Evolutionary conservation across 2,888 invertebrate genomes (phyloP).

Genomic region (Agrotis puta): DNA sequence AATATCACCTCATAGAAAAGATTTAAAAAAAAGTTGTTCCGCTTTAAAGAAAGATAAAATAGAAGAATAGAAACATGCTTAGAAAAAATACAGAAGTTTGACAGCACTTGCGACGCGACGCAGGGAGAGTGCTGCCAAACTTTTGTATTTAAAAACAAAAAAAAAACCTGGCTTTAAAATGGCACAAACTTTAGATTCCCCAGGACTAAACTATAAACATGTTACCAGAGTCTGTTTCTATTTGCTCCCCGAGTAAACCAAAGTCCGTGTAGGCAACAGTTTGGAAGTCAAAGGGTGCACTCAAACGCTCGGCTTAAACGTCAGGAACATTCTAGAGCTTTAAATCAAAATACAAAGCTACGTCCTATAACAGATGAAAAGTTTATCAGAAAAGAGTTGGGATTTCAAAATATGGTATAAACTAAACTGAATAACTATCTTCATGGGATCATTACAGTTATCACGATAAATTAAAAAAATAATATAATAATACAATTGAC

Average conservation of each 20-base stretch:
- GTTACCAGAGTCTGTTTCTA: background rate
- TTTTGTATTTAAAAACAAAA: no score
- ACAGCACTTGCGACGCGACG: no score
- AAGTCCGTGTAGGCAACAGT: conserved; percentile 14
- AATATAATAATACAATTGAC: no score
- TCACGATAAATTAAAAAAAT: background rate
- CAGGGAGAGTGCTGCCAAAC: no score
- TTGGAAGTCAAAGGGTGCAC: conserved; percentile 27
- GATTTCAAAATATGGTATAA: background rate
- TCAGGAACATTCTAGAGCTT: conserved; percentile 11
- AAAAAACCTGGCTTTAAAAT: background rate
- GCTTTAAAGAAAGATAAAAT: no score
- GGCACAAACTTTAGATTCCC: background rate
- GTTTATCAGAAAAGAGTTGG: background rate
- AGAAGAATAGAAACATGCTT: no score
- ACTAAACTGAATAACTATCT: background rate
- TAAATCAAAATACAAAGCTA: conserved; percentile 15
- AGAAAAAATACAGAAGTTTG: no score
- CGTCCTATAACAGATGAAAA: background rate
- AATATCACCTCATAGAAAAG: no score
- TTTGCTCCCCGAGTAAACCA: conserved; percentile 12
- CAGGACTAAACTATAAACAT: background rate
- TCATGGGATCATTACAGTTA: rapidly evolving
- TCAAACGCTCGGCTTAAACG: conserved; percentile 16
- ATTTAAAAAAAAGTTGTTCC: no score